Conservation (phyloP, 1,140 invertebrate genomes). For the Pararge aegeria region DNA sequence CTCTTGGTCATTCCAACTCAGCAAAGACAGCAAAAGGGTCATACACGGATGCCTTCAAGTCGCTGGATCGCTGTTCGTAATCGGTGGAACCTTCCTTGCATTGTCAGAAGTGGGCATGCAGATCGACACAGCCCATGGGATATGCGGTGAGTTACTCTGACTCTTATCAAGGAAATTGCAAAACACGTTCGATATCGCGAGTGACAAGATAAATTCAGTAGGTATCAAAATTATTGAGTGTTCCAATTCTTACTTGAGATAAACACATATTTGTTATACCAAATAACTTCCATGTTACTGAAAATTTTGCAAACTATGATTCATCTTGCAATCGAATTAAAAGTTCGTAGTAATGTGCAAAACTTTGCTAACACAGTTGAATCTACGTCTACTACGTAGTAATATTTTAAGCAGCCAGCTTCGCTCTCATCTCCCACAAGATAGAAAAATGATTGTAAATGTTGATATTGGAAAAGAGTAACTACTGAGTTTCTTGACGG, state of each 20-base stretch:
- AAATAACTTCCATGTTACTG: not conserved
- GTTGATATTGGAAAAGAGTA: no score
- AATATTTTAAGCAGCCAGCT: no score
- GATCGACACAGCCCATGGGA: constrained; percentile 62
- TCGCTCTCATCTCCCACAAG: no score
- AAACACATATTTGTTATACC: not conserved
- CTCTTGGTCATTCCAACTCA: constrained; percentile 67
- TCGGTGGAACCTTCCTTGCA: constrained; percentile 67
- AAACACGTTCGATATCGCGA: not conserved
- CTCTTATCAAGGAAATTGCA: constrained; percentile 4
- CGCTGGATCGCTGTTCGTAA: constrained; percentile 61
- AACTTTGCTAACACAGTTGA: no score
- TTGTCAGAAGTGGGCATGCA: constrained; percentile 55
- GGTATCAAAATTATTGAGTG: constrained; percentile 7
- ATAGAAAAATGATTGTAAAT: no score
- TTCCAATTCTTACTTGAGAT: constrained; percentile 6
- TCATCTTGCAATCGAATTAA: not conserved
- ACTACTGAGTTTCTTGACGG: no score
- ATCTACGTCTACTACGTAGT: no score
- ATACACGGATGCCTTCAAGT: constrained; percentile 69
- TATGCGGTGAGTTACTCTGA: constrained; percentile 54
- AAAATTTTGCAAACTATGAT: no score
- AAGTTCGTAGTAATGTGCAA: no score
- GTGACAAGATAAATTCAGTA: constrained; percentile 8
- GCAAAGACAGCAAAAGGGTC: constrained; percentile 58